Evolutionary conservation across 2,797 vertebrate species (phyloP).

Genomic region (Enteromius anoplus): DNA sequence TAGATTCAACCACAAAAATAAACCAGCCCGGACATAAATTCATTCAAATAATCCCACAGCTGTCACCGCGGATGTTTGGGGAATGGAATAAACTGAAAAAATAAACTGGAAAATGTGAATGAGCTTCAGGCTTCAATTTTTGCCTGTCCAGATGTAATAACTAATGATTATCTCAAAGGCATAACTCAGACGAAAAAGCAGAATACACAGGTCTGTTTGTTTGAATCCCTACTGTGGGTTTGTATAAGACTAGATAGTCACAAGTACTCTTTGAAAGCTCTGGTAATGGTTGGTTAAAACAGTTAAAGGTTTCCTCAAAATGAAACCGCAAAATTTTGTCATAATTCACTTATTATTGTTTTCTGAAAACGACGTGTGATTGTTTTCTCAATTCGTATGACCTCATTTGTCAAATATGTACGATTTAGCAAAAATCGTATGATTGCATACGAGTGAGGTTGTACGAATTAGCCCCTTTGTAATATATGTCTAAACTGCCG

Average conservation of each 20-base stretch:
- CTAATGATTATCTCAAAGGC: slow-evolving; percentile 4
- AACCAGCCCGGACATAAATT: slow-evolving; percentile 17
- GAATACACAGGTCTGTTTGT: neutral
- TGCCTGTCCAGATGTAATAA: neutral
- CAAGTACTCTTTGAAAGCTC: neutral
- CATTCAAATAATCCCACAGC: neutral
- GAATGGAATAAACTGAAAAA: slow-evolving; percentile 2
- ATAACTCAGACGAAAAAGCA: slow-evolving; percentile 1
- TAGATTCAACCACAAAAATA: neutral
- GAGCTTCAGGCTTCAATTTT: slow-evolving; percentile 15
- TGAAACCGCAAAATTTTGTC: too few relatives aligned
- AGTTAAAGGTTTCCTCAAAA: too few relatives aligned
- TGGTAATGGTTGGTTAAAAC: neutral
- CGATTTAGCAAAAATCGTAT: too few relatives aligned
- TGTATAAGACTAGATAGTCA: too few relatives aligned
- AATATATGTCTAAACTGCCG: too few relatives aligned
- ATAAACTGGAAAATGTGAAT: slow-evolving; percentile 6
- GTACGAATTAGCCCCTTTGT: too few relatives aligned
- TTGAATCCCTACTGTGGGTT: neutral
- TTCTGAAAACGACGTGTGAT: too few relatives aligned
- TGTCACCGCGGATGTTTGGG: neutral
- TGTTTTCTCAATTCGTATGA: too few relatives aligned
- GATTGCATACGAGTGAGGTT: too few relatives aligned
- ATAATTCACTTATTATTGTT: too few relatives aligned
- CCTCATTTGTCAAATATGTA: too few relatives aligned